Evolutionary conservation across 2,888 invertebrate species (phyloP), one percentile per base, ranked within the genome.

Genomic region (Argyra leucocephala): DNA sequence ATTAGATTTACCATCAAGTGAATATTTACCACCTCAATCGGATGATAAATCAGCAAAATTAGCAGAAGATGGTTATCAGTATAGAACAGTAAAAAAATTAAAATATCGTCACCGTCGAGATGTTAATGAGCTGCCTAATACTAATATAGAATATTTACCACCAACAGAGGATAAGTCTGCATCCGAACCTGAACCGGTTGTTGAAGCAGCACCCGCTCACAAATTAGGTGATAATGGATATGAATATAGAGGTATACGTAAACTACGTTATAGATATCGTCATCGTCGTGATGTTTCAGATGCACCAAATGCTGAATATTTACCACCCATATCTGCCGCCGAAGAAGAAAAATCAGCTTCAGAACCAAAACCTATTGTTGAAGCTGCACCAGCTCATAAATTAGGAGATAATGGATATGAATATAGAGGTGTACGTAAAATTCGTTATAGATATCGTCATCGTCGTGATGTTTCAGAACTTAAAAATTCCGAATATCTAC

Each of bases 391-490:
- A 18, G 59, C 59, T 15, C 59, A 59, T 23, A 18, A 12, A 18
- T 23, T 59, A 59, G 12, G 10, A 23, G 15, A 59, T 18, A 23
- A 59, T 23, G 59, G 59, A 1, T 59, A 59, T 15, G 23, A 59
- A 59, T 59, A 59, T 21, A 23, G 23, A 18, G n/a, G 18, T 7
- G 59, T 59, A 18, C 23, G 59, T 15, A 12, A 21, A 23, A 22
- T 59, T 59, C 18, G 59, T 7, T 59, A 59, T 5, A 22, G 59
- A 59, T 23, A 59, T 18, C 59, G 59, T 15, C 59, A 59, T 23
- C 59, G 59, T 15, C 23, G 59, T 24, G 18, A 59, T 5, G 23
- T 23, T 59, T 23, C 59, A 23, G 59, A 59, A 23, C 6, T 23
- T 15, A 23, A 23, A 23, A 12, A 23, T 15, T 15, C 12, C 5